phyloP scores from a whole-genome alignment of 1,140 invertebrate genomes.

The Acromyrmex charruanus region DNA sequence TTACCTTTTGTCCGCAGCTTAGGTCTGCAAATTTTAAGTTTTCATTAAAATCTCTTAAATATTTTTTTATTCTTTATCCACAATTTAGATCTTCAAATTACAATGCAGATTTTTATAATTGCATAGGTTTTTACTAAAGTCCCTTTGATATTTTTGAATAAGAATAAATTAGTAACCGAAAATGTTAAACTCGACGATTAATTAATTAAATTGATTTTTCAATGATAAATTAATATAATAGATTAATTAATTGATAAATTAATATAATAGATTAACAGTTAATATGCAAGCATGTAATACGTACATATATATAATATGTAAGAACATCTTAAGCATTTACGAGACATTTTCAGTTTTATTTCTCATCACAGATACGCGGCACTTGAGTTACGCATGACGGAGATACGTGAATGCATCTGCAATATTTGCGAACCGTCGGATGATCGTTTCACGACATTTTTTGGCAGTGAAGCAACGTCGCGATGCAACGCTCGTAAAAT shows the following conservation, averaged over 20 bases:
- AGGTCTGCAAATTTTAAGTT: not conserved
- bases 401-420: not conserved
- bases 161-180: too few relatives aligned
- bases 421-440: slow-evolving; percentile 6
- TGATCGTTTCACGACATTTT: slow-evolving; percentile 16
- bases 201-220: slow-evolving; percentile 1
- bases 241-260: not conserved
- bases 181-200: not conserved
- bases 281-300: not conserved
- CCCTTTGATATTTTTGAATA: not conserved
- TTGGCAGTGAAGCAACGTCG: not conserved
- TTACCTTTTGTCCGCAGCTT: too few relatives aligned
- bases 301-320: not conserved
- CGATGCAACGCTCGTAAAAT: slow-evolving; percentile 6
- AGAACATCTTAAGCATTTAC: not conserved
- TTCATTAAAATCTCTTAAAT: not conserved
- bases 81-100: too few relatives aligned
- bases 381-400: not conserved
- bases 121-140: not conserved
- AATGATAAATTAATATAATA: not conserved
- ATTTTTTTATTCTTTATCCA: not conserved
- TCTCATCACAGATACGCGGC: not conserved
- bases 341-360: slow-evolving; percentile 11
- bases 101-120: not conserved
- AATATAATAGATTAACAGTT: not conserved